These are phyloP conservation scores for Chloroclystis v-ata DNA, from an alignment of 2,888 invertebrate species.

Conservation along the genomic window DNA sequence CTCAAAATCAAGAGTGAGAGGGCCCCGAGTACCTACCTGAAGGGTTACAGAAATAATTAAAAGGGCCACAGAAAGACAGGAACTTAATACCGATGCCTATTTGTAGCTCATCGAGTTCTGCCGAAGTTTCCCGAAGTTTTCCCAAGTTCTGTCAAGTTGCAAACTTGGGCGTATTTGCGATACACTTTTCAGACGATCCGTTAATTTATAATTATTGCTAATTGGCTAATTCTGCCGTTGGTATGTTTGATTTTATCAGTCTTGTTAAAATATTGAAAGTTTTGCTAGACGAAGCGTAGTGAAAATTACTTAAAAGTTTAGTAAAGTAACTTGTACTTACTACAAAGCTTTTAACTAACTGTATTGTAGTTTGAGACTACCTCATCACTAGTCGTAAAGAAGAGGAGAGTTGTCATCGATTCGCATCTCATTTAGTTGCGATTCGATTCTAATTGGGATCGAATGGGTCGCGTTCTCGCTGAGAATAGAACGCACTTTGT, in stretches of 20 bases:
- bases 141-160: slow-evolving; percentile 32
- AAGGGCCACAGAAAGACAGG: slow-evolving; percentile 67
- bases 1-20: slow-evolving; percentile 45
- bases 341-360: too few relatives aligned
- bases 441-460: slow-evolving; percentile 63
- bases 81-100: slow-evolving; percentile 75
- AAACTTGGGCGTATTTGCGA: slow-evolving; percentile 56
- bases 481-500: slow-evolving; percentile 21
- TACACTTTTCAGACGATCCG: slow-evolving; percentile 58
- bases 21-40: slow-evolving; percentile 55
- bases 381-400: slow-evolving; percentile 25
- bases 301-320: not conserved
- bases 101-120: slow-evolving; percentile 68
- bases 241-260: slow-evolving; percentile 20
- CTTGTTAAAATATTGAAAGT: slow-evolving; percentile 2
- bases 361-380: slow-evolving; percentile 1
- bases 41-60: slow-evolving; percentile 69
- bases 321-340: not conserved
- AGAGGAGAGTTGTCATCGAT: slow-evolving; percentile 37
- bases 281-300: not conserved
- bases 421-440: slow-evolving; percentile 59
- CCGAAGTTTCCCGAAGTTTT: slow-evolving; percentile 46
- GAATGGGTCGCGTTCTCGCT: slow-evolving; percentile 41
- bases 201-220: slow-evolving; percentile 71
- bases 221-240: slow-evolving; percentile 49